A percentile compares a stretch with the other conserved stretches of the same genome.
phyloP scores from a whole-genome alignment of 2,797 vertebrate genomes.

The Onychomys arenicola region DNA sequence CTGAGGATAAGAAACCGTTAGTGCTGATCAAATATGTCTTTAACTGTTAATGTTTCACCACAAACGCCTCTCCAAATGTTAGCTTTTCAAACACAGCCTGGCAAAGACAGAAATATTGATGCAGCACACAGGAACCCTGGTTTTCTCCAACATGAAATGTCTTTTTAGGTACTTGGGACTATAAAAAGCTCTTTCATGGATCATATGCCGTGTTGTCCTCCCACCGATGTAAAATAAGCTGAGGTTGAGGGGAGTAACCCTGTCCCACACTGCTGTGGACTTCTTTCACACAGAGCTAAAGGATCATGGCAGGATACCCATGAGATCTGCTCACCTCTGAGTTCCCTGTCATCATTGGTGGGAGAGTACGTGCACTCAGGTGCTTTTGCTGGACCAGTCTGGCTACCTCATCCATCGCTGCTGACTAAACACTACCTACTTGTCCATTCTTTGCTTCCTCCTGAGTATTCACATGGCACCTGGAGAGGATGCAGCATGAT shows the following conservation, averaged over 20 bases:
- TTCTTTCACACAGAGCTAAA: neutral
- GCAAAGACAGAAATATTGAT: conserved; percentile 50
- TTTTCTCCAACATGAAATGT: conserved; percentile 38
- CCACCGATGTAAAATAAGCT: neutral
- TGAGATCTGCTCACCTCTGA: neutral
- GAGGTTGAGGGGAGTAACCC: neutral
- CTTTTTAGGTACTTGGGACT: neutral
- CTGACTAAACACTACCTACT: neutral
- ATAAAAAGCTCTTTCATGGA: neutral
- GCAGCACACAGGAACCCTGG: neutral
- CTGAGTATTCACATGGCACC: neutral
- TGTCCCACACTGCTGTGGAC: neutral
- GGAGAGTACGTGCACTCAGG: neutral
- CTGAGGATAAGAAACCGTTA: conserved; percentile 8
- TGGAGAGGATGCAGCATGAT: neutral
- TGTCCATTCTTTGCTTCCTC: neutral
- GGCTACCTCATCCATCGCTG: neutral
- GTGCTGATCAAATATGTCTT: conserved; percentile 39
- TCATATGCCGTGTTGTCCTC: neutral
- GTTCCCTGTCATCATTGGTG: neutral
- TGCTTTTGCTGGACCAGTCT: neutral
- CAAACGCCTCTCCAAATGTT: conserved; percentile 64
- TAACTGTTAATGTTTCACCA: conserved; percentile 56
- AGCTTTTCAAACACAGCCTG: conserved; percentile 53
- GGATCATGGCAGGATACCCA: accelerated